phyloP scores from a whole-genome alignment of 1,140 invertebrate species.

The Pogonognathellus flavescens region DNA sequence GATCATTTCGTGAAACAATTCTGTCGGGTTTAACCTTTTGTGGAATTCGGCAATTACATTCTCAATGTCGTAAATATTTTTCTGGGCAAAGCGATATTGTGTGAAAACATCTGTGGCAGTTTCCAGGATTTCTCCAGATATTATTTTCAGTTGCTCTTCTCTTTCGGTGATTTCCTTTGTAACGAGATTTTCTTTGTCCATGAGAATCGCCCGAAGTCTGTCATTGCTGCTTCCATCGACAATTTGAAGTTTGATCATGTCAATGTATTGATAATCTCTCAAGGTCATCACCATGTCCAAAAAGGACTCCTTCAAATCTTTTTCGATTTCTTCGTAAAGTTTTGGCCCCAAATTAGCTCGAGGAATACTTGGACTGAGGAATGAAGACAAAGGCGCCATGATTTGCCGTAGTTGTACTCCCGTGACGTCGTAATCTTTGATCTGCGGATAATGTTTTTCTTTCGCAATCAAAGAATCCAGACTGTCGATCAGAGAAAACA shows the following conservation, averaged over 20 bases:
- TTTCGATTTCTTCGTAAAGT: constrained; percentile 17
- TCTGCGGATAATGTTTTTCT: constrained; percentile 7
- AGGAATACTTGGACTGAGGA: constrained; percentile 11
- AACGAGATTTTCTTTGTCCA: not conserved
- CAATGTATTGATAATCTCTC: not conserved
- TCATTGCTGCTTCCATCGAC: not conserved
- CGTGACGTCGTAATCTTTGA: constrained; percentile 8
- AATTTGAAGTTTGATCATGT: constrained; percentile 4
- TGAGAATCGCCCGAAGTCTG: not conserved
- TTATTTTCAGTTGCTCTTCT: not conserved
- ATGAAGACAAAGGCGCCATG: constrained; percentile 14
- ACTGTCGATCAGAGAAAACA: constrained; percentile 19
- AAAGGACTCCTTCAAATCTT: not conserved
- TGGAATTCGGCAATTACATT: not conserved
- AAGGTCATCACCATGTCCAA: constrained; percentile 32
- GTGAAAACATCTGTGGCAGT: not conserved
- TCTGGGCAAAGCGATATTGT: constrained; percentile 13
- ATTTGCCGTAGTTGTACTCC: not conserved
- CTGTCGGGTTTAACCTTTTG: not conserved
- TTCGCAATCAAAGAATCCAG: not conserved
- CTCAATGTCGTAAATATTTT: not conserved
- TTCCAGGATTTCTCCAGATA: not conserved
- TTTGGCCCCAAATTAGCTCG: not conserved
- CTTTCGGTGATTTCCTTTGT: not conserved
- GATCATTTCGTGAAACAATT: constrained; percentile 14